phyloP scores from a whole-genome alignment of 2,113 vertebrate genomes.

The Ranitomeya variabilis region DNA sequence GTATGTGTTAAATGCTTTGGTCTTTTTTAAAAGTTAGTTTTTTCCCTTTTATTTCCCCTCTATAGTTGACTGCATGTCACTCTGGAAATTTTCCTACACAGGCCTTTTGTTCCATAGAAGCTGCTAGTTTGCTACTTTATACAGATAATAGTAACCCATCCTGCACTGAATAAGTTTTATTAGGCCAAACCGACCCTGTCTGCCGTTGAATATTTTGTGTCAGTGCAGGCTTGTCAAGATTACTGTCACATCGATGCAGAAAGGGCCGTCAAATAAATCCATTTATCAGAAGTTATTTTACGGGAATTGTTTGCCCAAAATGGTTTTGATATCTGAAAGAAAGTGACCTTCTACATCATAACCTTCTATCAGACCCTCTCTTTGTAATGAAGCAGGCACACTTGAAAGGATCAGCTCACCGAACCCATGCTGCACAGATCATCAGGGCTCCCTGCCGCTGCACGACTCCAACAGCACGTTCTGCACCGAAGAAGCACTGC shows the following conservation, averaged over 20 bases:
- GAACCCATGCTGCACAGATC: background rate
- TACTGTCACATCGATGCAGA: background rate
- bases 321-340: background rate
- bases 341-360: background rate
- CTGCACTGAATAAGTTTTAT: background rate
- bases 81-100: background rate
- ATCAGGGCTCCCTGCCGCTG: background rate
- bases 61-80: background rate
- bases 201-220: background rate
- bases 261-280: background rate
- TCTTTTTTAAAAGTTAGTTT: too few relatives aligned
- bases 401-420: background rate
- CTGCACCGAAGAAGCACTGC: background rate
- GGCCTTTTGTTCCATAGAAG: background rate
- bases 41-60: background rate
- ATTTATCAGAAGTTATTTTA: background rate
- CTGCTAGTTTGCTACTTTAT: background rate
- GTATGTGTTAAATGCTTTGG: too few relatives aligned
- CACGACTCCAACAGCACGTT: background rate
- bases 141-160: background rate
- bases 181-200: background rate
- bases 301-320: background rate
- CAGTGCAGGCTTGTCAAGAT: background rate
- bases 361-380: background rate
- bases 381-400: slow-evolving; percentile 2